Conservation (phyloP, 2,888 invertebrate genomes). For the Hyposoter didymator region DNA sequence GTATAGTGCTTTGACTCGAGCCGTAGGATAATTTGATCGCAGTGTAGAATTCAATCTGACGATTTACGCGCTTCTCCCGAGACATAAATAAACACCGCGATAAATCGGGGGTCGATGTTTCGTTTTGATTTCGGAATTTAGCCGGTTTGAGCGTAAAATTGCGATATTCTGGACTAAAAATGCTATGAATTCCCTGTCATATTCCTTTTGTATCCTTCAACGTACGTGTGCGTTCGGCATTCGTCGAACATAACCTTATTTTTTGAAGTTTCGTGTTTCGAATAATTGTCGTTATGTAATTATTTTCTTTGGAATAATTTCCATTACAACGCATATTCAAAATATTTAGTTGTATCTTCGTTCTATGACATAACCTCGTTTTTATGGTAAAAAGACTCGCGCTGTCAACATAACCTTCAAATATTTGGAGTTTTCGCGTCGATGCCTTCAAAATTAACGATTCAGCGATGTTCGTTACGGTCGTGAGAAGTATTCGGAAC, state of each 20-base stretch:
- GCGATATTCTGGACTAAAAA: not conserved
- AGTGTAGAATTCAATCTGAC: conserved; percentile 13
- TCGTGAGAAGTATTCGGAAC: conserved; percentile 44
- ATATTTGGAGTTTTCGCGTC: conserved; percentile 20
- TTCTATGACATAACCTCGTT: conserved; percentile 38
- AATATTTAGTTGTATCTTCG: conserved; percentile 25
- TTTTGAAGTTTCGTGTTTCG: not conserved
- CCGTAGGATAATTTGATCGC: conserved; percentile 1
- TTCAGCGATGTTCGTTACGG: conserved; percentile 35
- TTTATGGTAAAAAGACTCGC: not conserved
- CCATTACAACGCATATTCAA: not conserved
- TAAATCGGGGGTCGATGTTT: not conserved
- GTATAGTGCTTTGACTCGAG: not conserved
- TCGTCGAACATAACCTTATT: conserved; percentile 9
- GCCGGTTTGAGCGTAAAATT: not conserved
- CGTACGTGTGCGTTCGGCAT: not conserved
- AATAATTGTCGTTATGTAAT: not conserved
- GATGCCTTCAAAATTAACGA: conserved; percentile 17
- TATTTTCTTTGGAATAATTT: not conserved
- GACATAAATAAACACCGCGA: conserved; percentile 22
- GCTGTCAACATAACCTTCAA: conserved; percentile 56
- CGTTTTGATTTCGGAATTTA: not conserved
- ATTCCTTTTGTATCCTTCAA: conserved; percentile 4
- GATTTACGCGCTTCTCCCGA: not conserved
- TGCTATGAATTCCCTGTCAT: not conserved